Conservation (phyloP, 2,113 vertebrate genomes). For the Rana temporaria region DNA sequence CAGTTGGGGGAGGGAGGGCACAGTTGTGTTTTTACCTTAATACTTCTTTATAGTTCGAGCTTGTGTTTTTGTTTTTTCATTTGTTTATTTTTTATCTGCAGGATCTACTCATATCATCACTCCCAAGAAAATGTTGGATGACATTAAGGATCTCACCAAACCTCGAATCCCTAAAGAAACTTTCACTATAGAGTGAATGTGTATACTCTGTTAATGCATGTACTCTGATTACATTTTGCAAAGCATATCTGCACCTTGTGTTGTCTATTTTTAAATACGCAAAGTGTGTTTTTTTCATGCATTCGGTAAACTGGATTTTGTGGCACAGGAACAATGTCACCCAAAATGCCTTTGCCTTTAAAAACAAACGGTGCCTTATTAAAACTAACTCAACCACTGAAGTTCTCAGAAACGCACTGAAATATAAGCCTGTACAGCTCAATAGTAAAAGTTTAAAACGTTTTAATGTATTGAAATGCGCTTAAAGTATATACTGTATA, state of each 20-base stretch:
- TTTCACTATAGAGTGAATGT: conserved; percentile 77
- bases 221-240: conserved; percentile 15
- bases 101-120: conserved; percentile 95
- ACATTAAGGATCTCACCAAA: conserved; percentile 90
- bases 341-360: neutral
- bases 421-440: conserved; percentile 1
- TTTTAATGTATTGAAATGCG: conserved; percentile 13
- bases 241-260: conserved; percentile 7
- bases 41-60: neutral
- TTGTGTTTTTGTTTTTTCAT: conserved; percentile 42
- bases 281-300: neutral
- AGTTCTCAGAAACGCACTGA: neutral
- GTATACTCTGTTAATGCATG: conserved; percentile 23
- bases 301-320: conserved; percentile 18
- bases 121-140: conserved; percentile 85
- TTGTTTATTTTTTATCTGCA: conserved; percentile 60
- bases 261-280: neutral
- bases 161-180: conserved; percentile 80
- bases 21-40: no score
- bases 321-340: neutral
- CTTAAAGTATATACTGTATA: conserved; percentile 16
- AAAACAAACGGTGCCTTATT: neutral
- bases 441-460: neutral
- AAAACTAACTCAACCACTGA: conserved; percentile 24
- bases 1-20: no score